Base-by-base conservation (phyloP, 2,113 vertebrate species). In the Clarias batrachus region DNA sequence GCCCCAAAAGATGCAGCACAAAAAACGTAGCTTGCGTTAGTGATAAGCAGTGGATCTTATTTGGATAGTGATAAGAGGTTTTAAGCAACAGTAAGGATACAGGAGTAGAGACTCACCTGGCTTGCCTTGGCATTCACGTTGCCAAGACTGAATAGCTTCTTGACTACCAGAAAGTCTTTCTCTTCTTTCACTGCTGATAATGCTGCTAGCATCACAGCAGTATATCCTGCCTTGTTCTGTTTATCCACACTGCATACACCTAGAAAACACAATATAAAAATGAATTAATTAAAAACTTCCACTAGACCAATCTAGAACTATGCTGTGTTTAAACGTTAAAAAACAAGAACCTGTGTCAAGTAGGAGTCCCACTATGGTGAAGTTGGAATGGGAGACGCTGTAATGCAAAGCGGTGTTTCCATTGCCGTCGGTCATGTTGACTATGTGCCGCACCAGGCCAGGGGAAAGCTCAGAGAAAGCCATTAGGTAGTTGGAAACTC, bases 391-490 rank as follows among this genome's bases (percentile, higher is more conserved):
- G 1, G 98, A 99, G 76, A 99, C 97, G 0, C 97, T 99, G 94
- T 99, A 99, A 94, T 99, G 98, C 52, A 99, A 94, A 56, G 97
- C 97, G 0, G 97, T 98, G 95, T 99, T 99, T 59, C 98, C 97
- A 0, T 99, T 99, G 37, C 97, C 96, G 0, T 99, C 98, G 0
- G 95, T 95, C 95, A 99, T 96, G 94, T 99, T 99, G 90, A 99
- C 96, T 11, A 99, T 92, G 0, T 97, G 96, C 4, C 92, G 87
- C 93, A 98, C 92, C 83, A 99, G 93, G 19, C 92, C 90, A 0
- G 95, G 91, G 0, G 97, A 98, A 90, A 98, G 88, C 90, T 96
- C 95, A 0, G 94, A 93, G 83, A 97, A 95, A 0, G 96, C 96
- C 91, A 96, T 94, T 87, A 99, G 93, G 89, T 98, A 96, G 88